Base-by-base conservation (phyloP, 2,113 vertebrate species). In the Varanus komodoensis region DNA sequence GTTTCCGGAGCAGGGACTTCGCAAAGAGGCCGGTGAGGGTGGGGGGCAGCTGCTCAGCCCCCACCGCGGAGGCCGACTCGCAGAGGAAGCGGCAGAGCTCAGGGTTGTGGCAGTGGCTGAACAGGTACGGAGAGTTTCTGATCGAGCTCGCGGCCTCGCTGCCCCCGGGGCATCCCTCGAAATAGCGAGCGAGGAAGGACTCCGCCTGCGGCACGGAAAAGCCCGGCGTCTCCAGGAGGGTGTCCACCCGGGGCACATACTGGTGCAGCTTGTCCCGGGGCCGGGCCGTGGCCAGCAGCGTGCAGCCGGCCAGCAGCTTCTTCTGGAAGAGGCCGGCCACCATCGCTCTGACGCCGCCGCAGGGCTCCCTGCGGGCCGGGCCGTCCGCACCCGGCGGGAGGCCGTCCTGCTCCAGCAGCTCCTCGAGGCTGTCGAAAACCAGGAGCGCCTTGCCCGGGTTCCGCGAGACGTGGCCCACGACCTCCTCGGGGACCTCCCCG, bases 341-440 rank as follows among this genome's bases (percentile, higher is more conserved):
- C 19, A 99, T 94, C 73, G 98, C 98, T 77, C 96, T 97, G 1
- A 98, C 82, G 12, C 96, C 97, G 12, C 96, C 97, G 91, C 86
- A 97, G 14, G 81, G 79, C 89, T 96, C 95, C 0, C 94, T 32
- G 68, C 92, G 88, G 91, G 38, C 27, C 1, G 95, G 90, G 64
- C 91, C 85, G 27, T 87, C 52, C 0, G 90, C 86, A n/a, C 90
- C 81, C 86, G 97, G 97, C 57, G 97, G 86, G 4, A 97, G 94
- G 21, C 95, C 91, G 0, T 99, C 99, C 0, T 94, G 96, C 57
- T 98, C 97, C 0, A 96, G 95, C 3, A 98, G 93, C n/a, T 97
- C 97, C 29, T 98, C 98, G 57, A 99, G 98, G n/a, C 97, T 97
- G n/a, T 99, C 99, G 82, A 99, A 98, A 82, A 98, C 93, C 38